Percentiles rank a stretch among this genome's conserved stretches.
Conservation (phyloP, 2,888 invertebrate genomes). For the Tetramorium bicarinatum region DNA sequence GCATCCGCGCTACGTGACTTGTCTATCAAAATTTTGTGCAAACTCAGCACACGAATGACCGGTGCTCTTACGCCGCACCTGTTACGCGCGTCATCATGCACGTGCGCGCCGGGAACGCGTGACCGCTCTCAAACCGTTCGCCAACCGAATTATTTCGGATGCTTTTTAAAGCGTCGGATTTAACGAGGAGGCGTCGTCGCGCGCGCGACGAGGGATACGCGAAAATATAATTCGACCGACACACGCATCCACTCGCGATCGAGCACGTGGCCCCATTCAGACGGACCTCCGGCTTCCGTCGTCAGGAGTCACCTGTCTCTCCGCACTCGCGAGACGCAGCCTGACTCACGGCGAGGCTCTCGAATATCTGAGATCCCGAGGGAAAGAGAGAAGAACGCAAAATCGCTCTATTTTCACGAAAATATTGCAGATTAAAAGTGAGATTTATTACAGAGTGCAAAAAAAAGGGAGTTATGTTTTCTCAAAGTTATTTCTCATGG, state of each 20-base stretch:
- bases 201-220: not conserved
- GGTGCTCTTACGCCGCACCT: not conserved
- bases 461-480: no score
- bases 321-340: not conserved
- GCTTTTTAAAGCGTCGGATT: not conserved
- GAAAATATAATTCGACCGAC: not conserved
- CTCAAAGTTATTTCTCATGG: no score
- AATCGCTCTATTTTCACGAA: not conserved
- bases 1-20: not conserved
- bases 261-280: slow-evolving; percentile 38
- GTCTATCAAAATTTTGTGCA: not conserved
- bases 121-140: not conserved
- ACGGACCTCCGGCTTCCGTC: slow-evolving; percentile 38
- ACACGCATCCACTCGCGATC: not conserved
- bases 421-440: no score
- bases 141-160: not conserved
- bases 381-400: not conserved
- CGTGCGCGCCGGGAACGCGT: slow-evolving; percentile 11
- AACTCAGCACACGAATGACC: not conserved
- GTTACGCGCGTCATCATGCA: slow-evolving; percentile 31
- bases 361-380: not conserved
- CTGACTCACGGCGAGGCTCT: not conserved
- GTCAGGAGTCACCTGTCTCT: not conserved
- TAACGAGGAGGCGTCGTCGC: not conserved
- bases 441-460: no score